These are phyloP conservation scores for Camelus dromedarius DNA, from an alignment of 2,113 vertebrate species.

Conservation along the genomic window DNA sequence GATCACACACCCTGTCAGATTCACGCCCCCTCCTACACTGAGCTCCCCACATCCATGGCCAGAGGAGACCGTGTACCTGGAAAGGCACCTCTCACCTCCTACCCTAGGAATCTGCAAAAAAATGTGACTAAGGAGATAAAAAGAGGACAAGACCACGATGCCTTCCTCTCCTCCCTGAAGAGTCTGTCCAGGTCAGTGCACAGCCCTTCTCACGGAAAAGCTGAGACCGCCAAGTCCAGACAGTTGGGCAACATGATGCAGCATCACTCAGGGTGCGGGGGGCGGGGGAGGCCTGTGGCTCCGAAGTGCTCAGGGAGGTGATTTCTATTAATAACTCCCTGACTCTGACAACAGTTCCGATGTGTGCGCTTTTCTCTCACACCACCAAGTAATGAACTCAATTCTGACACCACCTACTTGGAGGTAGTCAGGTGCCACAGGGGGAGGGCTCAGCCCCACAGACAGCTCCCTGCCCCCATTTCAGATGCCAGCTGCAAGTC, in stretches of 20 bases:
- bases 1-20: neutral
- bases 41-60: neutral
- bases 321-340: neutral
- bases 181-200: neutral
- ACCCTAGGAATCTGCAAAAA: neutral
- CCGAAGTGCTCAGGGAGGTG: accelerated
- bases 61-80: neutral
- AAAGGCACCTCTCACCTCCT: neutral
- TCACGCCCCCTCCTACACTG: accelerated
- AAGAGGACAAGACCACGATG: neutral
- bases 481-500: neutral
- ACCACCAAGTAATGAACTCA: neutral
- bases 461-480: neutral
- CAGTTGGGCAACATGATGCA: neutral
- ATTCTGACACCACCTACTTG: neutral
- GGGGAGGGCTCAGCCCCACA: neutral
- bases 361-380: neutral
- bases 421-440: neutral
- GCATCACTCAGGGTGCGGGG: neutral
- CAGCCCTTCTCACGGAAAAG: neutral
- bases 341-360: neutral
- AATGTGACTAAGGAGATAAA: neutral
- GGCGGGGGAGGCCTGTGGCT: neutral
- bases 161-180: neutral
- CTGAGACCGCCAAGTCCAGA: neutral